phyloP scores from a whole-genome alignment of 2,888 invertebrate genomes.

The Sphaerophoria taeniata region DNA sequence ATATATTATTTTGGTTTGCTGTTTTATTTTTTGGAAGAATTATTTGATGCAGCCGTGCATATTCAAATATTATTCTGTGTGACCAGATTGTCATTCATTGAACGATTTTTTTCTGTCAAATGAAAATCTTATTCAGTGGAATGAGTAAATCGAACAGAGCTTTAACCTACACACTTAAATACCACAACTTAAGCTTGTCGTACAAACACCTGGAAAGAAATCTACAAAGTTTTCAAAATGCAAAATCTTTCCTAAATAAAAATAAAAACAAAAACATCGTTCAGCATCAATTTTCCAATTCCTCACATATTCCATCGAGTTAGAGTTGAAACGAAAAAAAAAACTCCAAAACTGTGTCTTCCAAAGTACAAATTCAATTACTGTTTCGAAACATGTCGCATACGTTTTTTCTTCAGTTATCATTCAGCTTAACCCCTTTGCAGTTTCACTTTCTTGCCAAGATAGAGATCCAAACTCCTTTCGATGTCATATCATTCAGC shows the following conservation, averaged over 20 bases:
- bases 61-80: neutral
- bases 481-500: conserved; percentile 41
- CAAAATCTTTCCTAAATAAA: too few species aligned
- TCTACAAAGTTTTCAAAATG: too few species aligned
- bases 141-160: too few species aligned
- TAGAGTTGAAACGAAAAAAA: neutral
- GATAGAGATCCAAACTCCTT: conserved; percentile 1
- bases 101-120: neutral
- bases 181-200: too few species aligned
- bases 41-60: conserved; percentile 18
- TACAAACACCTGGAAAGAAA: too few species aligned
- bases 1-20: conserved; percentile 2
- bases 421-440: conserved; percentile 32
- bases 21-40: neutral
- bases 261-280: too few species aligned
- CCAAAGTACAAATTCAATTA: conserved; percentile 13
- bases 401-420: conserved; percentile 16
- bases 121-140: too few species aligned
- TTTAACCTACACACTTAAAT: too few species aligned
- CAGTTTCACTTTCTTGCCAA: neutral
- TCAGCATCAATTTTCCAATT: neutral
- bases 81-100: neutral
- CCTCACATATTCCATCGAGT: conserved; percentile 12
- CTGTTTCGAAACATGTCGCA: too few species aligned
- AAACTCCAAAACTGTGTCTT: neutral